Percentiles rank a stretch among this genome's conserved stretches.
phyloP scores from a whole-genome alignment of 2,888 invertebrate genomes.

The Amblyteles armatorius region DNA sequence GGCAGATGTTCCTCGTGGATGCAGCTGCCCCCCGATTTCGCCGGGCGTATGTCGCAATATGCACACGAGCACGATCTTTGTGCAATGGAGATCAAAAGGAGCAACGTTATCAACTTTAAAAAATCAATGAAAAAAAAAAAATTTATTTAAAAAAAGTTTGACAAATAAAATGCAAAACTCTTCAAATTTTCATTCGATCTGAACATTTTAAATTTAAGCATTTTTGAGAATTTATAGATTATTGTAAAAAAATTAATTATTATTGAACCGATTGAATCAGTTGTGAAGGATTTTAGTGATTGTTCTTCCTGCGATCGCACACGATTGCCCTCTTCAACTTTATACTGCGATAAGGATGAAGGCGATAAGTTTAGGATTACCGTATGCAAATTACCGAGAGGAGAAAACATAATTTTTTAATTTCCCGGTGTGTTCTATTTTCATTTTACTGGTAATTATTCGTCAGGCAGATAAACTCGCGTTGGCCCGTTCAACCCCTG shows the following conservation, averaged over 20 bases:
- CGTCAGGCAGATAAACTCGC: neutral
- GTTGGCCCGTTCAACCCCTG: neutral
- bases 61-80: neutral
- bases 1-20: conserved; percentile 56
- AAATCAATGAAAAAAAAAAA: too few species aligned
- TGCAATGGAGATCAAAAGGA: neutral
- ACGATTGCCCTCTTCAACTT: neutral
- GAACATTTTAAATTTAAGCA: too few species aligned
- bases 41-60: neutral
- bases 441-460: neutral
- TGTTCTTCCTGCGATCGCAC: neutral
- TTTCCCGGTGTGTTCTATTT: neutral
- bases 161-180: too few species aligned
- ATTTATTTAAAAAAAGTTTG: too few species aligned
- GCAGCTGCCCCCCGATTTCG: conserved; percentile 52
- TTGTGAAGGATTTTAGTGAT: neutral
- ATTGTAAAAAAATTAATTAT: too few species aligned
- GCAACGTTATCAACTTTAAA: neutral
- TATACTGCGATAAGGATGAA: neutral
- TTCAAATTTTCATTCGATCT: too few species aligned
- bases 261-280: neutral
- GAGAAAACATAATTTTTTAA: neutral
- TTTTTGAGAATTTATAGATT: too few species aligned
- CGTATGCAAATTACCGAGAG: neutral
- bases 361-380: neutral